These are phyloP conservation scores for Mellivora capensis DNA, from an alignment of 2,113 vertebrate genomes.

Conservation along the genomic window DNA sequence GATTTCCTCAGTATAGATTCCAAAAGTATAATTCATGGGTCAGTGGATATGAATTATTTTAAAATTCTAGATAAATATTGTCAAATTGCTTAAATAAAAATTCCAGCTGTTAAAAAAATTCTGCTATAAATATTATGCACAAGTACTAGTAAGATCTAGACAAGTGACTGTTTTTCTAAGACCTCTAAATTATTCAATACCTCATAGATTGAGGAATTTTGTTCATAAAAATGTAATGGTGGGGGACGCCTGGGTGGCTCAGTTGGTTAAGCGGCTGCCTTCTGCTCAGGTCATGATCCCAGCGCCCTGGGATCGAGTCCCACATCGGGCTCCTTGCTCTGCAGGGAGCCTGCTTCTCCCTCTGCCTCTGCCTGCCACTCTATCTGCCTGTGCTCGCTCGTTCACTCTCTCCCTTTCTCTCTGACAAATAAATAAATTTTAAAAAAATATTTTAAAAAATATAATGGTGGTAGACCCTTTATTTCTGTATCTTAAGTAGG, in stretches of 20 bases:
- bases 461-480: neutral
- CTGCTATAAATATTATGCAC: neutral
- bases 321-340: no score
- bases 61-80: neutral
- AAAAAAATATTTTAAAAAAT: no score
- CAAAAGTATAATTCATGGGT: constrained; percentile 19
- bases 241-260: no score
- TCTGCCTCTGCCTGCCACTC: no score
- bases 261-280: no score
- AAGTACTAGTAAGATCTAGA: neutral
- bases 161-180: constrained; percentile 16
- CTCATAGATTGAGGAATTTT: constrained; percentile 23
- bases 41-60: constrained; percentile 27
- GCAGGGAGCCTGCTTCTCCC: no score
- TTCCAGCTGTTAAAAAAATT: constrained; percentile 23
- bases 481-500: neutral
- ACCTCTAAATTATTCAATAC: neutral
- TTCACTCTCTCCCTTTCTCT: no score
- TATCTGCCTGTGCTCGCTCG: no score
- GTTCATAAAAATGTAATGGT: constrained; percentile 1
- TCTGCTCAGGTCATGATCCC: no score
- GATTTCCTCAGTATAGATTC: constrained; percentile 14
- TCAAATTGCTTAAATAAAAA: constrained; percentile 36
- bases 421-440: no score
- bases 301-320: no score